Base-by-base conservation (phyloP, 2,888 invertebrate species). In the Sussaba pulchella region DNA sequence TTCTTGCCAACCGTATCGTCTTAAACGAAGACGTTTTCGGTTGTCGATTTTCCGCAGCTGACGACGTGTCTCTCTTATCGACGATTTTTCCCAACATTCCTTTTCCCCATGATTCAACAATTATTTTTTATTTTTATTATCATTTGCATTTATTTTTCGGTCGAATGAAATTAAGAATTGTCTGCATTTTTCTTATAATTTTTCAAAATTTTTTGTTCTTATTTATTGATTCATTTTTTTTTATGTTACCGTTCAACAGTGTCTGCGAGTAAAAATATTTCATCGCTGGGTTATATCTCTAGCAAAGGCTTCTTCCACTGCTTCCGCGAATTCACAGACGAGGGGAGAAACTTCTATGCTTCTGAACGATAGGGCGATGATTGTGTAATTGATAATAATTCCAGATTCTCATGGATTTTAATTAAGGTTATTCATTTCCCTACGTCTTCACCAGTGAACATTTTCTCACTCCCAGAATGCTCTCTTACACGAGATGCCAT, bases 311-410 rank as follows among this genome's bases (percentile, higher is more conserved):
- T n/a, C n/a, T 45, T 6, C 3, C 19, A 14, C 6, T 39, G 39
- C 8, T 17, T 17, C 19, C 17, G 8, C 19, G 5, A 14, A 1
- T 9, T 19, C 3, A 6, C 6, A 19, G 17, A 39, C 39, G 39
- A 39, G 39, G 39, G 39, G 39, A 39, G 39, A 47, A 9, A 17
- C 14, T 9, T 14, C 1, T 1, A 1, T 9, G 14, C 81, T 67
- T 19, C 47, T 64, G 74, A 78, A 76, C 39, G 61, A 64, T 47
- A 77, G 85, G 85, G 77, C 74, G 85, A 85, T 85, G 88, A 90
- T 91, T 91, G 90, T 91, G n/a, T n/a, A 91, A 91, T 90, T 88
- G 88, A 90, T 91, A 91, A 90, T 91, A 91, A 91, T 90, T 88
- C 89, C 89, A 89, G 89, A 89, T 89, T 87, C 86, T 84, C 83